These are phyloP conservation scores for Platerodrilus igneus DNA, from an alignment of 2,888 invertebrate species.

Conservation along the genomic window DNA sequence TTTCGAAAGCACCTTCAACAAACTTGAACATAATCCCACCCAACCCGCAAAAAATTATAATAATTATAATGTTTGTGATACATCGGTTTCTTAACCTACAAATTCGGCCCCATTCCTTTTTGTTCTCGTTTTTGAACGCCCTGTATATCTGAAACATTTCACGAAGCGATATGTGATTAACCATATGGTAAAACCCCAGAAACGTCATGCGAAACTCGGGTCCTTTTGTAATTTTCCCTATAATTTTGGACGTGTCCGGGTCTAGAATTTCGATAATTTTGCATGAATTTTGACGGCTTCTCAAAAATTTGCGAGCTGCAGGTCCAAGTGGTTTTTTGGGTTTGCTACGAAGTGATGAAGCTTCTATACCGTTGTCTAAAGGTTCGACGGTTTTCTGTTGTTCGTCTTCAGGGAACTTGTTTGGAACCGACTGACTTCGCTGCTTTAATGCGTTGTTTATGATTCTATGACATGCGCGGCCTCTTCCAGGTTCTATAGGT, in stretches of 20 bases:
- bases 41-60: slow-evolving; percentile 69
- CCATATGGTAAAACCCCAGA: slow-evolving; percentile 33
- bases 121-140: slow-evolving; percentile 56
- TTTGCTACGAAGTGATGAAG: too few relatives aligned
- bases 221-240: slow-evolving; percentile 31
- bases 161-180: slow-evolving; percentile 45
- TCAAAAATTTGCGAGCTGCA: too few relatives aligned
- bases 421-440: slow-evolving; percentile 56
- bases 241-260: slow-evolving; percentile 40
- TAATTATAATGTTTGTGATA: slow-evolving; percentile 61
- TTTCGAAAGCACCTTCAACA: slow-evolving; percentile 80
- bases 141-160: slow-evolving; percentile 54
- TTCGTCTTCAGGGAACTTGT: slow-evolving; percentile 55
- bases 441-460: slow-evolving; percentile 42
- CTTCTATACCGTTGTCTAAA: too few relatives aligned
- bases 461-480: slow-evolving; percentile 34
- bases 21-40: slow-evolving; percentile 78
- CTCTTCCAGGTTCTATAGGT: slow-evolving; percentile 30
- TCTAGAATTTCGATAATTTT: slow-evolving; percentile 43
- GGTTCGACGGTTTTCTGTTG: slow-evolving; percentile 36
- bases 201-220: slow-evolving; percentile 31
- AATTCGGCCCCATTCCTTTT: slow-evolving; percentile 54
- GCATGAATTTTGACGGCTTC: slow-evolving; percentile 28
- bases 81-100: slow-evolving; percentile 61
- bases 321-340: too few relatives aligned